A percentile compares a stretch with the other conserved stretches of the same genome.
Conservation (phyloP, 2,113 vertebrate species). For the Salvelinus alpinus region DNA sequence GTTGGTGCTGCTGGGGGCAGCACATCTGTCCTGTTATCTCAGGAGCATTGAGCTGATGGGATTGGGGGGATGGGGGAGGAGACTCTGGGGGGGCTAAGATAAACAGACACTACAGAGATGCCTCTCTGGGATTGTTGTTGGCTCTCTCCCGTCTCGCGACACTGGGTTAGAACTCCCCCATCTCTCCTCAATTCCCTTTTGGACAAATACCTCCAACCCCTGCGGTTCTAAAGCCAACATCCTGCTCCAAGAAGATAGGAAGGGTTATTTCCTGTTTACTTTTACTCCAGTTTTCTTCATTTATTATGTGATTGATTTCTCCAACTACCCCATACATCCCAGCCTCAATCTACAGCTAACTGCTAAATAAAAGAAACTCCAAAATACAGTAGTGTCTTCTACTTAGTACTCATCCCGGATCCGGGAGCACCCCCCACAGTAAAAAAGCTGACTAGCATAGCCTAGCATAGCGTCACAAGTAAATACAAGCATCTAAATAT, state of each 20-base stretch:
- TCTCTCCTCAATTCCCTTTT: not conserved
- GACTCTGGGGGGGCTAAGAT: conserved; percentile 5
- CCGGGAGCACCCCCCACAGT: too few species aligned
- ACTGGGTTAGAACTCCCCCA: not conserved
- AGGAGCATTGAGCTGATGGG: not conserved
- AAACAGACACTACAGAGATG: conserved; percentile 8
- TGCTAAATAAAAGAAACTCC: too few species aligned
- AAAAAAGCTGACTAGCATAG: too few species aligned
- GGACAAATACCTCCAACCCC: not conserved
- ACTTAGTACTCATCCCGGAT: too few species aligned
- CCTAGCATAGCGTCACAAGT: too few species aligned
- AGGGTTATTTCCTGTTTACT: conserved; percentile 1
- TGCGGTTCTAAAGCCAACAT: conserved; percentile 9
- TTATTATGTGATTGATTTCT: conserved; percentile 4
- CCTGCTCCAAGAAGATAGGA: conserved; percentile 3
- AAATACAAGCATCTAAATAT: too few species aligned
- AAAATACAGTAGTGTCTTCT: too few species aligned
- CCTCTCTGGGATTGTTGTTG: not conserved
- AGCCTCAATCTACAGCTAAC: not conserved
- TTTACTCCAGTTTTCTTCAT: not conserved
- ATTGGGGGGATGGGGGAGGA: conserved; percentile 6
- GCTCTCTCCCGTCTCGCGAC: not conserved
- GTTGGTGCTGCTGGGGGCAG: not conserved
- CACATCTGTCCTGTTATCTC: not conserved
- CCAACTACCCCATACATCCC: not conserved